Evolutionary conservation across 64 coral and sea anemone genomes (phyloP), one percentile per base, ranked within the genome.

Genomic region (Hydrozoanthus tunicans): DNA sequence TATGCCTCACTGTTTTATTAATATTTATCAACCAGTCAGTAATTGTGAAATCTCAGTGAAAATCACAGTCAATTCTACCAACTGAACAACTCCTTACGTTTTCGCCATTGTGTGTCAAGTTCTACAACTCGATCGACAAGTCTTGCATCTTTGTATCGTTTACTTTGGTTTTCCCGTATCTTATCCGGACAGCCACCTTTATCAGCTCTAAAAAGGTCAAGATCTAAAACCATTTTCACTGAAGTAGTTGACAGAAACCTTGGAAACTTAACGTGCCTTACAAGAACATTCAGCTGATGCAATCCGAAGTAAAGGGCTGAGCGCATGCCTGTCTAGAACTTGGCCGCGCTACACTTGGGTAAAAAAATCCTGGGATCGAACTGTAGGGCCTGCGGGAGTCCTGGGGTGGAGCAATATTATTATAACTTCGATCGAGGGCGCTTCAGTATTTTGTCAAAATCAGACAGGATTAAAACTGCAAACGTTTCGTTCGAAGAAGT

Each of bases 91-190:
- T 26, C 58, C 94, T 94, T 79, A 99, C 97, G 78, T 92, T 99
- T 99, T 79, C 97, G 93, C 97, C 97, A 99, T 92, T 99, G 92
- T 17, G 89, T 83, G 71, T 99, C 97, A 1, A 94, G 83, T 60
- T 95, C 94, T 9, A 99, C 92, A 74, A 99, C 94, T 90, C 90
- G 81, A 80, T 99, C 97, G 3, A 99, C 97, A 20, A 99, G 73
- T 17, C 90, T 93, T 3, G 91, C 93, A 20, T 99, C 97, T 64
- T 95, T 95, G 66, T 99, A 99, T 8, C 97, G 94, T 58, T 99
- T 99, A 83, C 97, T 95, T 81, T 99, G 97, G 90, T 99, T 99
- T 89, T 96, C 97, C 6, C 97, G 94, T 61, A 99, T 95, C 91
- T 99, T 99, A 70, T 95, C 97, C 0, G 97, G 97, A 77, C 89